These are phyloP conservation scores for Hoplostethus mediterraneus DNA, from an alignment of 2,797 vertebrate genomes.

Conservation along the genomic window DNA sequence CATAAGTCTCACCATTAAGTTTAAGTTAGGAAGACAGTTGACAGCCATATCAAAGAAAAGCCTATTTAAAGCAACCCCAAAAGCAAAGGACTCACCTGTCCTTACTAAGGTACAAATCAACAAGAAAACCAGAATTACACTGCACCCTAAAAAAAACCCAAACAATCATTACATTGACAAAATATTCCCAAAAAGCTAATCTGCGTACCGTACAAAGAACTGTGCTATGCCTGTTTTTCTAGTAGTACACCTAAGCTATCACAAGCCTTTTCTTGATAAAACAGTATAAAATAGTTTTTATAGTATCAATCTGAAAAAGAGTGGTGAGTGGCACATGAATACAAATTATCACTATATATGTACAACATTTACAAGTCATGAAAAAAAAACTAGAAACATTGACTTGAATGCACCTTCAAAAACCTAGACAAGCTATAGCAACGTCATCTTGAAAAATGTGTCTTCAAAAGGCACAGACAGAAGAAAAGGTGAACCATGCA, in stretches of 20 bases:
- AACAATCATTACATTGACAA: constrained; percentile 22
- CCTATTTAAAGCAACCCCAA: constrained; percentile 58
- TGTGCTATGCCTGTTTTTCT: constrained; percentile 70
- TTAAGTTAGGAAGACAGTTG: constrained; percentile 74
- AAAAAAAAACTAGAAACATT: constrained; percentile 70
- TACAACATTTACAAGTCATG: constrained; percentile 89
- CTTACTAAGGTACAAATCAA: constrained; percentile 30
- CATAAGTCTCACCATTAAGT: constrained; percentile 62
- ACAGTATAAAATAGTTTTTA: constrained; percentile 82
- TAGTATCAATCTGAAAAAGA: constrained; percentile 81
- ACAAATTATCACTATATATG: constrained; percentile 84
- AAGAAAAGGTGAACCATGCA: constrained; percentile 77
- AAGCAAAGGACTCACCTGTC: constrained; percentile 46
- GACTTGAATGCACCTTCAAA: constrained; percentile 60
- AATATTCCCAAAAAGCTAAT: constrained; percentile 37
- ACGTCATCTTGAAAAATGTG: constrained; percentile 63
- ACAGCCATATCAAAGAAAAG: constrained; percentile 58
- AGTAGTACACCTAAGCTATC: constrained; percentile 65
- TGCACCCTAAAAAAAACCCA: constrained; percentile 39
- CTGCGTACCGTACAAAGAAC: constrained; percentile 62
- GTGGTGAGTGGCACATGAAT: constrained; percentile 86
- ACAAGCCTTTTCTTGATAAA: constrained; percentile 69
- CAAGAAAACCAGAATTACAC: constrained; percentile 33
- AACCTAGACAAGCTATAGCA: constrained; percentile 65
- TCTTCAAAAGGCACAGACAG: constrained; percentile 82